Conservation (phyloP, 2,888 invertebrate genomes). For the Nomada flava region DNA sequence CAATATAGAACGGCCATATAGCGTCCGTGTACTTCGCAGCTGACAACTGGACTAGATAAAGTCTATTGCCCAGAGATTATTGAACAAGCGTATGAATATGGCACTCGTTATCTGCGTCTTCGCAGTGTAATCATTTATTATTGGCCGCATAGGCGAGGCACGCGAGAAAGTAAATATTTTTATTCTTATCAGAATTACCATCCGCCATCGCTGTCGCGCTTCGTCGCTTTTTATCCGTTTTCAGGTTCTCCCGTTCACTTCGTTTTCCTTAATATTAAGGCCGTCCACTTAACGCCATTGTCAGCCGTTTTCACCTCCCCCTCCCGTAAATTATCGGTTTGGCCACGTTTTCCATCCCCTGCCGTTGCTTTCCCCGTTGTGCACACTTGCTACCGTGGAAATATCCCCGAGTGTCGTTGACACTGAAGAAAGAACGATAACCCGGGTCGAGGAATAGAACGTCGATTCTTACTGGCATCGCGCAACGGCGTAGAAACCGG, state of each 20-base stretch:
- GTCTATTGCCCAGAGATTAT: conserved; percentile 48
- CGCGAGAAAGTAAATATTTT: conserved; percentile 30
- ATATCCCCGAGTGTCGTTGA: conserved; percentile 25
- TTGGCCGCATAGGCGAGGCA: background rate
- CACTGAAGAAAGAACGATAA: conserved; percentile 51
- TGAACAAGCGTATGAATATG: background rate
- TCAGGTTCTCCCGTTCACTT: background rate
- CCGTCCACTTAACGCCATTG: too few species aligned
- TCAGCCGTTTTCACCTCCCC: too few species aligned
- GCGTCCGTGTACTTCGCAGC: background rate
- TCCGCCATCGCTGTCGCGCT: background rate
- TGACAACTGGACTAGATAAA: conserved; percentile 35
- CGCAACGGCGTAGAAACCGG: conserved; percentile 36
- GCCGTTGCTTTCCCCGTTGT: conserved; percentile 35
- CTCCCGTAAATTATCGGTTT: too few species aligned
- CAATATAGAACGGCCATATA: conserved; percentile 43
- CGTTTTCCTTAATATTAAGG: background rate
- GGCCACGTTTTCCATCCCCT: conserved; percentile 36
- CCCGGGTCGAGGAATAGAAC: conserved; percentile 39
- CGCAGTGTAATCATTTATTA: background rate
- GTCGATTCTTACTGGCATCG: conserved; percentile 23
- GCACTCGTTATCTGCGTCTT: conserved; percentile 7
- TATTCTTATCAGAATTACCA: background rate
- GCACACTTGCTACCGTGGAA: conserved; percentile 7
- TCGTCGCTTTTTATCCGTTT: background rate